Percentiles rank a stretch among this genome's conserved stretches.
These are phyloP conservation scores for Halcyon badia DNA, from an alignment of 2,797 vertebrate genomes.

Conservation along the genomic window DNA sequence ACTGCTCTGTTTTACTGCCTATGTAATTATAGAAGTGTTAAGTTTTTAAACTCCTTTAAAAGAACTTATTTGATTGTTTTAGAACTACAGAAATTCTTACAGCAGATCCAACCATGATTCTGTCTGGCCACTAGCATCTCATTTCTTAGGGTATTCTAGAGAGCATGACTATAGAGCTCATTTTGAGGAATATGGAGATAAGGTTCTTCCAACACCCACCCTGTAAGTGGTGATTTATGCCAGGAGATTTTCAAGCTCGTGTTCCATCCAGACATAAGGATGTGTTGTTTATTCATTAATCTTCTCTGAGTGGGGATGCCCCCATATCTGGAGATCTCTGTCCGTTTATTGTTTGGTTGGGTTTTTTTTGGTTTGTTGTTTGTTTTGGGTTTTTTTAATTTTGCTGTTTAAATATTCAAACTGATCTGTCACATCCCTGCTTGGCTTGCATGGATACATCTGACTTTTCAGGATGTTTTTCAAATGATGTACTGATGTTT, in stretches of 20 bases:
- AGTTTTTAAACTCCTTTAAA: neutral
- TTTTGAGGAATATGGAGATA: neutral
- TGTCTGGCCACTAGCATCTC: neutral
- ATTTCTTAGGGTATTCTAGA: neutral
- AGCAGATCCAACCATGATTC: neutral
- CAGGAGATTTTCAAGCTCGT: neutral
- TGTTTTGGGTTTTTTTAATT: neutral
- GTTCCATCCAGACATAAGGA: neutral
- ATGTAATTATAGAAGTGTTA: neutral
- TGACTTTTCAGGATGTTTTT: constrained; percentile 50
- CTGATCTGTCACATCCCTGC: constrained; percentile 1
- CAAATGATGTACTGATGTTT: neutral
- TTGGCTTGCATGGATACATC: neutral
- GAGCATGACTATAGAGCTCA: neutral
- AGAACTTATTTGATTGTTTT: neutral
- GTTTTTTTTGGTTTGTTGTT: neutral
- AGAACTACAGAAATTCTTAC: neutral
- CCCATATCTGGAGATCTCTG: neutral
- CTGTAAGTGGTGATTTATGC: neutral
- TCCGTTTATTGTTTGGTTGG: neutral
- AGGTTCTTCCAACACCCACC: neutral
- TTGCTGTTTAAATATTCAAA: constrained; percentile 34
- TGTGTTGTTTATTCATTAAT: neutral
- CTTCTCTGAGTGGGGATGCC: neutral
- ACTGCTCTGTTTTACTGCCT: neutral